Conservation (phyloP, 2,888 invertebrate species). For the Germaria angustata region DNA sequence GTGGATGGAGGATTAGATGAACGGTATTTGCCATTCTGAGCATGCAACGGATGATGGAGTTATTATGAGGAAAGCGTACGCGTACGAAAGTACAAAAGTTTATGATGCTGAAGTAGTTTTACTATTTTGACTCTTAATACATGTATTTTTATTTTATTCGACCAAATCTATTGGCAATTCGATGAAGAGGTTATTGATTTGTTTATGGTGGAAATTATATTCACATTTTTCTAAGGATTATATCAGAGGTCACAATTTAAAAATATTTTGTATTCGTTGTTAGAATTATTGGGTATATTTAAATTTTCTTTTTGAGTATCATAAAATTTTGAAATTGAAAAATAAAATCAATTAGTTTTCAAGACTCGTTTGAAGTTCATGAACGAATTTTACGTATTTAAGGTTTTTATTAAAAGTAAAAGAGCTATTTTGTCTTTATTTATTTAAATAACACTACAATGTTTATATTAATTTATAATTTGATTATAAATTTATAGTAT, state of each 20-base stretch:
- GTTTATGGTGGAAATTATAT: neutral
- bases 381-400: too few species aligned
- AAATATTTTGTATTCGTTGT: too few species aligned
- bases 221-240: neutral
- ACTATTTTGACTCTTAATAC: neutral
- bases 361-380: too few species aligned
- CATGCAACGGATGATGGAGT: slow-evolving; percentile 36
- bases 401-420: too few species aligned
- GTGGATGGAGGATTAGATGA: slow-evolving; percentile 7
- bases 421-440: too few species aligned
- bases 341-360: too few species aligned
- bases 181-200: neutral
- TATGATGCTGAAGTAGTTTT: neutral
- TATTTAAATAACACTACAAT: too few species aligned
- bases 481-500: too few species aligned
- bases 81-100: neutral
- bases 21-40: slow-evolving; percentile 8
- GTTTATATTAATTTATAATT: too few species aligned
- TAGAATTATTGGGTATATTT: too few species aligned
- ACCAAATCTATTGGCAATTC: neutral
- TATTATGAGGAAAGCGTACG: slow-evolving; percentile 18
- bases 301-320: too few species aligned
- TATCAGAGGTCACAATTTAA: neutral
- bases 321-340: neutral
- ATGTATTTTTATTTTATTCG: neutral